Evolutionary conservation across 2,888 invertebrate species (phyloP).

Genomic region (Thymelicus sylvestris): DNA sequence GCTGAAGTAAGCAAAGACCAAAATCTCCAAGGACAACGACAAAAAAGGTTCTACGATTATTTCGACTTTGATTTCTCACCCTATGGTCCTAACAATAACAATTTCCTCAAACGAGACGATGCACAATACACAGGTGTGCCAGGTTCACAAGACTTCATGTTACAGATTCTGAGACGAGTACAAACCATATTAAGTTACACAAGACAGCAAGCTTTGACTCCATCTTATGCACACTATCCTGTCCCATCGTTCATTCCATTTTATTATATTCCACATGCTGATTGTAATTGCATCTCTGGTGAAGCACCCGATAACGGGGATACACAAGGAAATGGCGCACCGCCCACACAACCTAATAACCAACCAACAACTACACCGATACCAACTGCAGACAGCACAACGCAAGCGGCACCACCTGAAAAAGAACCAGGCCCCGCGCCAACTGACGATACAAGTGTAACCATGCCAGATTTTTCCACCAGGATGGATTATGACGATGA

Average conservation of each 20-base stretch:
- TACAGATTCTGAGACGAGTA: slow-evolving; percentile 43
- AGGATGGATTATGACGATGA: slow-evolving; percentile 47
- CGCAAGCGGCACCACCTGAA: slow-evolving; percentile 10
- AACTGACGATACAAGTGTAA: slow-evolving; percentile 8
- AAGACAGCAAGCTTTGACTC: slow-evolving; percentile 39
- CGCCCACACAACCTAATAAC: neutral
- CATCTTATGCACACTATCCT: slow-evolving; percentile 30
- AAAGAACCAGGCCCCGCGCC: neutral
- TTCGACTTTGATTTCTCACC: slow-evolving; percentile 41
- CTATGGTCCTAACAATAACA: slow-evolving; percentile 29
- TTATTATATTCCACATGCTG: slow-evolving; percentile 39
- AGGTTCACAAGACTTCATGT: slow-evolving; percentile 43
- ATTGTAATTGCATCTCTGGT: slow-evolving; percentile 39
- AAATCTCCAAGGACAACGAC: slow-evolving; percentile 44
- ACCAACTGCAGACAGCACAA: neutral
- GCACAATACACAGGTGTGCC: slow-evolving; percentile 41
- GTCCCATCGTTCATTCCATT: slow-evolving; percentile 42
- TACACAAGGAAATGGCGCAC: neutral
- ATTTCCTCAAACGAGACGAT: slow-evolving; percentile 43
- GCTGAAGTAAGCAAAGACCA: slow-evolving; percentile 41
- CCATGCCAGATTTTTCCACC: slow-evolving; percentile 15
- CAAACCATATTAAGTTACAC: slow-evolving; percentile 42
- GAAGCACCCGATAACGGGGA: slow-evolving; percentile 24
- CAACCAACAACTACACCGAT: neutral
- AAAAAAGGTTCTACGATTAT: slow-evolving; percentile 53